Conservation (phyloP, 37 sponge, comb jelly and placozoan genomes). For the Axinella damicornis region DNA sequence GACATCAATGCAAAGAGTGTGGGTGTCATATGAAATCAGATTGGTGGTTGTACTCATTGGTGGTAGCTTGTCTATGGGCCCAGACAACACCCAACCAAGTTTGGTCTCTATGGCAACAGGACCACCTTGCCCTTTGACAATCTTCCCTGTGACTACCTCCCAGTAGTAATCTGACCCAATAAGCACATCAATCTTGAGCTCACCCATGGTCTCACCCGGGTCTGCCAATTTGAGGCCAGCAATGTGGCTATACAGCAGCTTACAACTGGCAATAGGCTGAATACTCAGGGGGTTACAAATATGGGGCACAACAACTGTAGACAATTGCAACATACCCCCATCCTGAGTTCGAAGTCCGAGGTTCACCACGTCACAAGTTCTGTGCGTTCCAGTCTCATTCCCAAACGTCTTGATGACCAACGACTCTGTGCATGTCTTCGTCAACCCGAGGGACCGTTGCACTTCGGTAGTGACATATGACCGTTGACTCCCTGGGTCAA, state of each 20-base stretch:
- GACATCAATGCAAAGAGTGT: conserved; percentile 3
- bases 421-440: background rate
- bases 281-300: conserved; percentile 18
- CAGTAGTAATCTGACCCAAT: conserved; percentile 45
- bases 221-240: conserved; percentile 23
- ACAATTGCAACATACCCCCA: conserved; percentile 1
- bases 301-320: conserved; percentile 4
- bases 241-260: background rate
- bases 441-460: background rate
- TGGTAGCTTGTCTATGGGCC: background rate
- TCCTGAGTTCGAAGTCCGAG: conserved; percentile 8
- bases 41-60: no score
- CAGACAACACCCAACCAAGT: no score
- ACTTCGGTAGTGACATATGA: conserved; percentile 8
- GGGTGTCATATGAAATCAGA: background rate
- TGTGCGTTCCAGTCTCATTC: background rate
- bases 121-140: background rate
- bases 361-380: conserved; percentile 19
- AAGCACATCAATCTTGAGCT: conserved; percentile 5
- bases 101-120: conserved; percentile 36
- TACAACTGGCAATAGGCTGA: background rate
- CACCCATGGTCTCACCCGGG: background rate
- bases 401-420: conserved; percentile 36
- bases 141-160: conserved; percentile 28
- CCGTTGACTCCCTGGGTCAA: conserved; percentile 20